Conservation (phyloP, 2,797 vertebrate species). For the Sebastiscus albofasciatus region DNA sequence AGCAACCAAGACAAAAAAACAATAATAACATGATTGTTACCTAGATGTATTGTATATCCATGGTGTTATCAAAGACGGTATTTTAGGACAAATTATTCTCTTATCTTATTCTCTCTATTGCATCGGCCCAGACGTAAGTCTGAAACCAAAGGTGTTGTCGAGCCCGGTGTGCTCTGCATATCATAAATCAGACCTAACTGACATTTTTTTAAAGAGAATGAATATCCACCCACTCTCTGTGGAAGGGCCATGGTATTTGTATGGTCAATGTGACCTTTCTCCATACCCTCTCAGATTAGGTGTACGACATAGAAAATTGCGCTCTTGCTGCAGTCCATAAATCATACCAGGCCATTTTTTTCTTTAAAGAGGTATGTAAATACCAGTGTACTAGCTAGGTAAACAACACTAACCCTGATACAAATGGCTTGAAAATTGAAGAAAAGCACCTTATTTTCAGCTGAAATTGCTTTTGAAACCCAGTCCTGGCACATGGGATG, state of each 20-base stretch:
- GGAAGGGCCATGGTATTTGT: conserved; percentile 96
- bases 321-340: conserved; percentile 97
- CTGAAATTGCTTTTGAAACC: conserved; percentile 99
- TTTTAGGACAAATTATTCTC: conserved; percentile 39
- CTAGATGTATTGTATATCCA: conserved; percentile 4
- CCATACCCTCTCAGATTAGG: conserved; percentile 96
- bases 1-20: background rate
- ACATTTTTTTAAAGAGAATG: conserved; percentile 94
- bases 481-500: conserved; percentile 89
- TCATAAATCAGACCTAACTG: conserved; percentile 91
- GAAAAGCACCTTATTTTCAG: conserved; percentile 99
- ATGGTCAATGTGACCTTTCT: conserved; percentile 96
- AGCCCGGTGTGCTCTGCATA: conserved; percentile 90
- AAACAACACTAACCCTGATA: conserved; percentile 98
- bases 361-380: conserved; percentile 99
- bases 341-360: conserved; percentile 96
- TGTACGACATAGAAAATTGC: conserved; percentile 99
- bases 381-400: conserved; percentile 99
- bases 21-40: conserved; percentile 9
- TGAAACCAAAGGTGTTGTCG: conserved; percentile 65
- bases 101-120: conserved; percentile 53
- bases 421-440: conserved; percentile 99
- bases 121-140: conserved; percentile 60
- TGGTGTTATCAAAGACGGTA: conserved; percentile 52
- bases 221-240: conserved; percentile 95